Conservation (phyloP, 1,140 invertebrate species). For the Dreissena rostriformis region DNA sequence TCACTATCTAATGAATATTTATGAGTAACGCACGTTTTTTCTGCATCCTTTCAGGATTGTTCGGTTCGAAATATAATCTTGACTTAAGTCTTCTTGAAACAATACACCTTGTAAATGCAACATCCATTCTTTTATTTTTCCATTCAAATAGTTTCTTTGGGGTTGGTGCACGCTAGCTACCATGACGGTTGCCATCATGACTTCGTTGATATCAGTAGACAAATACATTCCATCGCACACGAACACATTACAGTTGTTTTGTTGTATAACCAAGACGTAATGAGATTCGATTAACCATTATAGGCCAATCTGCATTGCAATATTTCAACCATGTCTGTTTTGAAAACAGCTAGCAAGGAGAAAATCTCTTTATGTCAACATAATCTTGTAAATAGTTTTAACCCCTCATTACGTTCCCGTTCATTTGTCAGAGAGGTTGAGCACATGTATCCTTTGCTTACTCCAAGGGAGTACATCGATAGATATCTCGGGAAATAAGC, state of each 20-base stretch:
- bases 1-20: too few species aligned
- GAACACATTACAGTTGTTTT: neutral
- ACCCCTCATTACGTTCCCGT: slow-evolving; percentile 26
- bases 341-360: slow-evolving; percentile 2
- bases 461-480: slow-evolving; percentile 22
- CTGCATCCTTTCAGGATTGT: too few species aligned
- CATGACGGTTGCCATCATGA: too few species aligned
- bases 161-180: too few species aligned
- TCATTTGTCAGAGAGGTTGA: slow-evolving; percentile 27
- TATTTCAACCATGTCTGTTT: slow-evolving; percentile 1
- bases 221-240: neutral
- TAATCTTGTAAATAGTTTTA: slow-evolving; percentile 42
- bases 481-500: slow-evolving; percentile 51
- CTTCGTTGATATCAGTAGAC: neutral
- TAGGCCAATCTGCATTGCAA: neutral
- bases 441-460: slow-evolving; percentile 30
- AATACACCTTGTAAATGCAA: too few species aligned
- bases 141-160: too few species aligned
- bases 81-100: too few species aligned
- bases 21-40: too few species aligned
- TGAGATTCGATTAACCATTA: neutral
- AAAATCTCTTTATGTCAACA: neutral
- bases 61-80: too few species aligned
- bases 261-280: neutral
- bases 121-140: too few species aligned